A percentile compares a stretch with the other conserved stretches of the same genome.
Evolutionary conservation across 2,113 vertebrate species (phyloP).

Genomic region (Heterotilapia buettikoferi): DNA sequence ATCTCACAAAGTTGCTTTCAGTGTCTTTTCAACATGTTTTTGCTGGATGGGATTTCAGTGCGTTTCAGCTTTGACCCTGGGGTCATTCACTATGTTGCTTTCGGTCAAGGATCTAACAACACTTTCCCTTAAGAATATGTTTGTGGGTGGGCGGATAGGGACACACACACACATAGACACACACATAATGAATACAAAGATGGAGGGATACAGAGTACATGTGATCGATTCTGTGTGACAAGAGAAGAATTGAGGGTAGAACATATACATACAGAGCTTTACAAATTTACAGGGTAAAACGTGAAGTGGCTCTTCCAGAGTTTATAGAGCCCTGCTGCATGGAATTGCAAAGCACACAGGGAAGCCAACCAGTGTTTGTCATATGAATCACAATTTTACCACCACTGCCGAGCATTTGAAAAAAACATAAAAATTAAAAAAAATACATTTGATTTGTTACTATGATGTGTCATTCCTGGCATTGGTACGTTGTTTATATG

Average conservation of each 20-base stretch:
- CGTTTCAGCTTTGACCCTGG: not conserved
- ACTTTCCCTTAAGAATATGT: not conserved
- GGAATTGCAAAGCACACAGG: not conserved
- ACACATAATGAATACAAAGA: not conserved
- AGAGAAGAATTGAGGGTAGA: not conserved
- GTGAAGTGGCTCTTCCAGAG: not conserved
- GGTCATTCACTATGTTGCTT: not conserved
- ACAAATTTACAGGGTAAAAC: not conserved
- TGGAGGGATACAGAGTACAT: not conserved
- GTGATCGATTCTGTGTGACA: not conserved
- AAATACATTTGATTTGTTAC: slow-evolving; percentile 4
- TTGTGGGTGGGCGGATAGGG: not conserved
- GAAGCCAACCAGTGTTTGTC: not conserved
- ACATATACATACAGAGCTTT: not conserved
- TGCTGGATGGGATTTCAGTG: not conserved
- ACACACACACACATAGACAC: not conserved
- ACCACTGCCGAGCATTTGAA: not conserved
- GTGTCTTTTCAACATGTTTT: not conserved
- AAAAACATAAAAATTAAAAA: not conserved
- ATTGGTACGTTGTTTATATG: not conserved
- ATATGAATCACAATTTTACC: not conserved
- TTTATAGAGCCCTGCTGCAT: not conserved
- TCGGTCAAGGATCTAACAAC: not conserved
- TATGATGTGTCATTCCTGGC: slow-evolving; percentile 1
- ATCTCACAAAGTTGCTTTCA: not conserved